phyloP scores from a whole-genome alignment of 2,113 vertebrate genomes.

The Callithrix jacchus region DNA sequence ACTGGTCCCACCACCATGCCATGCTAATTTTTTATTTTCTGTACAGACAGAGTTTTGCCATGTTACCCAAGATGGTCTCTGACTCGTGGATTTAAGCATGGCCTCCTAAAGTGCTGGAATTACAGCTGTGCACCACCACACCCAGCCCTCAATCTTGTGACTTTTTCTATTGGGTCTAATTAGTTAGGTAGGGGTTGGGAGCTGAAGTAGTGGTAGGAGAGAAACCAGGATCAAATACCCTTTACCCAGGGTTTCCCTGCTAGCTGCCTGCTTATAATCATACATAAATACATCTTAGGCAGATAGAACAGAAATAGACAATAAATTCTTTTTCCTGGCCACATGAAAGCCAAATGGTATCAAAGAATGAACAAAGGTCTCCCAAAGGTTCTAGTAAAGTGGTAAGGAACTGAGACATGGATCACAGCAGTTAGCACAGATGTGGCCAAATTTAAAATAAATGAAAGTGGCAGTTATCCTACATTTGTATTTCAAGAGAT shows the following conservation, averaged over 20 bases:
- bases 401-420: neutral
- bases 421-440: neutral
- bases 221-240: neutral
- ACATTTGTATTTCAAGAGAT: neutral
- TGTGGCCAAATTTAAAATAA: neutral
- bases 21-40: too few relatives aligned
- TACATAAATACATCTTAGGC: neutral
- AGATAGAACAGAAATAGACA: constrained; percentile 17
- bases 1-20: too few relatives aligned
- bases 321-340: neutral
- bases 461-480: neutral
- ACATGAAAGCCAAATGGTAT: neutral
- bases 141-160: too few relatives aligned
- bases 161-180: neutral
- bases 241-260: neutral
- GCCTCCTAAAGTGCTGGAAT: too few relatives aligned
- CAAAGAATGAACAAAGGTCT: constrained; percentile 11
- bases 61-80: too few relatives aligned
- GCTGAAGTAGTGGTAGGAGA: neutral
- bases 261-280: neutral
- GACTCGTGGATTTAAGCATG: too few relatives aligned
- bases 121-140: too few relatives aligned
- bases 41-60: too few relatives aligned
- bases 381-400: neutral
- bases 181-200: neutral